These are phyloP conservation scores for Meandrusa payeni DNA, from an alignment of 2,888 invertebrate species.

Conservation along the genomic window DNA sequence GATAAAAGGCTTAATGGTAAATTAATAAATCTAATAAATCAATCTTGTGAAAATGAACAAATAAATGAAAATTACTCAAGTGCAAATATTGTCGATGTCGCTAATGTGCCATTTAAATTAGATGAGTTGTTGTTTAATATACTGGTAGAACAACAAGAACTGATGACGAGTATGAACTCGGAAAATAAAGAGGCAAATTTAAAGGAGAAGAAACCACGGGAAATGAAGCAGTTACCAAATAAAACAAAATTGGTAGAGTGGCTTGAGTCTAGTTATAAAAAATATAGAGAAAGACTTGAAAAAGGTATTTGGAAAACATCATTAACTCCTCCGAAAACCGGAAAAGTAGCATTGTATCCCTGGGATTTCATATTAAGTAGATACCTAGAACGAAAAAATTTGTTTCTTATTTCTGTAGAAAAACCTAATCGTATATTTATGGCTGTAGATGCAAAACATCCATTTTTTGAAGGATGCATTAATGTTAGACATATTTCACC, in stretches of 20 bases:
- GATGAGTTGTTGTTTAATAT: constrained; percentile 16
- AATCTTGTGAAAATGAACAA: constrained; percentile 6
- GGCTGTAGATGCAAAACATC: constrained; percentile 46
- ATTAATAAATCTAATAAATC: constrained; percentile 33
- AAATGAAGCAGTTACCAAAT: constrained; percentile 32
- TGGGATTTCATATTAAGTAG: constrained; percentile 64
- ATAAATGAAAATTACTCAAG: not conserved
- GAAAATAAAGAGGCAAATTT: not conserved
- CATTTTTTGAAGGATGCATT: constrained; percentile 53
- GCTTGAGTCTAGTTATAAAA: constrained; percentile 60
- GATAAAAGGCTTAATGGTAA: constrained; percentile 49
- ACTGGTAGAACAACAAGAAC: constrained; percentile 13
- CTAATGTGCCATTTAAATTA: constrained; percentile 7
- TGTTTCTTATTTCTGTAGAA: constrained; percentile 53
- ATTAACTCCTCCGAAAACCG: constrained; percentile 50
- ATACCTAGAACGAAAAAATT: constrained; percentile 58
- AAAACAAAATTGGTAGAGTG: constrained; percentile 51
- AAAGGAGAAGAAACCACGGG: too few species aligned
- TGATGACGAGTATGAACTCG: constrained; percentile 1
- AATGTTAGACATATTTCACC: constrained; percentile 58
- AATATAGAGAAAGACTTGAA: constrained; percentile 47
- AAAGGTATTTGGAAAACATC: constrained; percentile 41
- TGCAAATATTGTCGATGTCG: constrained; percentile 11
- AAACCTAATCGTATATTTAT: constrained; percentile 61
- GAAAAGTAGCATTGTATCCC: constrained; percentile 52